Conservation (phyloP, 2,797 vertebrate species). For the Microctenopoma lineatum region DNA sequence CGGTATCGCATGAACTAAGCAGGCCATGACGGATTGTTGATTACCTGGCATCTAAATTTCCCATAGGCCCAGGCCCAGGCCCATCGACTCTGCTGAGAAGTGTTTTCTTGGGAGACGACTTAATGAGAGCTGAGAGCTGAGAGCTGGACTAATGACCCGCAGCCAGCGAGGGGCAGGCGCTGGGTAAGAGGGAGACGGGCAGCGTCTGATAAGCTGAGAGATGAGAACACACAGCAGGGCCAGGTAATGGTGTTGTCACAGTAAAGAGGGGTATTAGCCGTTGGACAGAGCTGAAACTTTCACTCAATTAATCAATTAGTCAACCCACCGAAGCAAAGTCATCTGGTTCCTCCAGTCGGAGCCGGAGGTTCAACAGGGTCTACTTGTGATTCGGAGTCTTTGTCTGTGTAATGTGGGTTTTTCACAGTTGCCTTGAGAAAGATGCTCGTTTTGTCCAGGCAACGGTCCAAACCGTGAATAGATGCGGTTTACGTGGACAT, state of each 20-base stretch:
- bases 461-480: no score
- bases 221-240: not conserved
- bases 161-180: not conserved
- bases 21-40: not conserved
- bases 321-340: no score
- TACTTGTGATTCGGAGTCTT: no score
- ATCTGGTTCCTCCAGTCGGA: no score
- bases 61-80: not conserved
- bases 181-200: not conserved
- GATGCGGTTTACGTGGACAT: no score
- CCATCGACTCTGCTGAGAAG: slow-evolving; percentile 6
- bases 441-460: no score
- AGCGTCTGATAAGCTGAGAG: no score
- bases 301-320: no score
- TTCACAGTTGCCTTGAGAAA: no score
- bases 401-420: no score
- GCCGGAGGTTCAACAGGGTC: no score
- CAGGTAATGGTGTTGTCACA: not conserved
- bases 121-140: slow-evolving; percentile 50
- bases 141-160: slow-evolving; percentile 35
- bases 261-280: not conserved
- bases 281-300: no score
- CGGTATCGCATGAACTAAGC: not conserved
- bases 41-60: slow-evolving; percentile 24
- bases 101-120: slow-evolving; percentile 14